Percentiles rank a stretch among this genome's conserved stretches.
These are phyloP conservation scores for Hoplodrina ambigua DNA, from an alignment of 2,888 invertebrate genomes.

Conservation along the genomic window DNA sequence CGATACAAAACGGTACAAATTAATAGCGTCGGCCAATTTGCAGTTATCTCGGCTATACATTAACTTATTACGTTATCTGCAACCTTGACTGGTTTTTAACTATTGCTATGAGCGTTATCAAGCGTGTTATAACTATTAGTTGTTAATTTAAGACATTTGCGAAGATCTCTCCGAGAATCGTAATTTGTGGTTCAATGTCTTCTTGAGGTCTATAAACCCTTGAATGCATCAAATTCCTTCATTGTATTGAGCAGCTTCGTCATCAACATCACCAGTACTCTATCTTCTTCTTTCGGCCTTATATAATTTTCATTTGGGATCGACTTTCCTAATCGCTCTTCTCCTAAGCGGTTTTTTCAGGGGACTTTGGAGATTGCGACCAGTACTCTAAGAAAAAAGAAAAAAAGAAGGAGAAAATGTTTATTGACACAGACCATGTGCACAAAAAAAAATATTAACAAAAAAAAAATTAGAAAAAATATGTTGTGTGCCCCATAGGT, in stretches of 20 bases:
- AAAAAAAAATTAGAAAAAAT: too few relatives aligned
- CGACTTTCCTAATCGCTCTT: too few relatives aligned
- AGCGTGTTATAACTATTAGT: slow-evolving; percentile 48
- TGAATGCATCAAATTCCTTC: background rate
- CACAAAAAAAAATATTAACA: too few relatives aligned
- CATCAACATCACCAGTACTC: background rate
- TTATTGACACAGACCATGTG: too few relatives aligned
- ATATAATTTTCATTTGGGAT: too few relatives aligned
- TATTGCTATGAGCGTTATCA: slow-evolving; percentile 65
- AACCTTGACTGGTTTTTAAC: slow-evolving; percentile 68
- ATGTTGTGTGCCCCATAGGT: too few relatives aligned
- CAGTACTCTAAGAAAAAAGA: too few relatives aligned
- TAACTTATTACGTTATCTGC: slow-evolving; percentile 69
- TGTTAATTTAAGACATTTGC: slow-evolving; percentile 52
- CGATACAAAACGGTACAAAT: slow-evolving; percentile 59
- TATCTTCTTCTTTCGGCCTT: too few relatives aligned
- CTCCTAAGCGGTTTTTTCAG: too few relatives aligned
- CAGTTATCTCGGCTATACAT: slow-evolving; percentile 62
- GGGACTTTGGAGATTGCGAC: too few relatives aligned
- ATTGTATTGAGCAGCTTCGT: background rate
- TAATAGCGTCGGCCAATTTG: slow-evolving; percentile 63
- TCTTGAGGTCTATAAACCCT: background rate
- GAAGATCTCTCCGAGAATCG: slow-evolving; percentile 30
- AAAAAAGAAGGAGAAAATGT: too few relatives aligned
- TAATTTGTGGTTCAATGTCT: slow-evolving; percentile 14